phyloP scores from a whole-genome alignment of 2,888 invertebrate species.

The Dryobotodes eremita region DNA sequence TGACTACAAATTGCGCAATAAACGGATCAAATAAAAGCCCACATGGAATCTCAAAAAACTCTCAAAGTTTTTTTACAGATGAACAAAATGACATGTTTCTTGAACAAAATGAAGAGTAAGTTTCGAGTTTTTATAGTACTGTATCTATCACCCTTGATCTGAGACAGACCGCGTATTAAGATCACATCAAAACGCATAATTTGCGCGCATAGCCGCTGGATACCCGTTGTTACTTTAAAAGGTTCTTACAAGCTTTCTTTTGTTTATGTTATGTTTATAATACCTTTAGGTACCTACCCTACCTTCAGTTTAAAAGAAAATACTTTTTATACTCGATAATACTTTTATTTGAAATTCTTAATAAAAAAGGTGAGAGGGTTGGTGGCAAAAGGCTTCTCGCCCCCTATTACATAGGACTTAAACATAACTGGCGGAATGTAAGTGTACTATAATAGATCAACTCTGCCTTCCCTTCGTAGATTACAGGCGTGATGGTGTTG shows the following conservation, averaged over 20 bases:
- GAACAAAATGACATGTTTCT: neutral
- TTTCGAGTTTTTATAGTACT: constrained; percentile 56
- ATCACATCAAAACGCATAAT: constrained; percentile 65
- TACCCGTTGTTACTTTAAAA: constrained; percentile 43
- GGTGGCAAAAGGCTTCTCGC: too few relatives aligned
- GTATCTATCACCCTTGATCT: constrained; percentile 65
- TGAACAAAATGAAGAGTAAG: neutral
- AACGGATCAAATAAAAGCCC: too few relatives aligned
- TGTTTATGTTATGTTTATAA: constrained; percentile 11
- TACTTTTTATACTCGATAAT: neutral
- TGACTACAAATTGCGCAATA: too few relatives aligned
- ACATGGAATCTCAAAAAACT: neutral
- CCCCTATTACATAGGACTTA: too few relatives aligned
- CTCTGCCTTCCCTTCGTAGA: too few relatives aligned
- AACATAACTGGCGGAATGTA: too few relatives aligned
- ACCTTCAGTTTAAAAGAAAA: constrained; percentile 1
- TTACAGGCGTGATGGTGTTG: too few relatives aligned
- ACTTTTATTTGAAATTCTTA: neutral
- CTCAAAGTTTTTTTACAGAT: neutral
- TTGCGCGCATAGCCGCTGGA: constrained; percentile 53
- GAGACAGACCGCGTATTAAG: constrained; percentile 65
- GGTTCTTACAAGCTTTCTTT: constrained; percentile 33
- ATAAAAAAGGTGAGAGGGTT: too few relatives aligned
- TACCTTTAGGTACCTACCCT: neutral
- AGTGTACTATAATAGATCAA: too few relatives aligned